These are phyloP conservation scores for Corythornis leucogaster DNA, from an alignment of 2,797 vertebrate species.

Conservation along the genomic window DNA sequence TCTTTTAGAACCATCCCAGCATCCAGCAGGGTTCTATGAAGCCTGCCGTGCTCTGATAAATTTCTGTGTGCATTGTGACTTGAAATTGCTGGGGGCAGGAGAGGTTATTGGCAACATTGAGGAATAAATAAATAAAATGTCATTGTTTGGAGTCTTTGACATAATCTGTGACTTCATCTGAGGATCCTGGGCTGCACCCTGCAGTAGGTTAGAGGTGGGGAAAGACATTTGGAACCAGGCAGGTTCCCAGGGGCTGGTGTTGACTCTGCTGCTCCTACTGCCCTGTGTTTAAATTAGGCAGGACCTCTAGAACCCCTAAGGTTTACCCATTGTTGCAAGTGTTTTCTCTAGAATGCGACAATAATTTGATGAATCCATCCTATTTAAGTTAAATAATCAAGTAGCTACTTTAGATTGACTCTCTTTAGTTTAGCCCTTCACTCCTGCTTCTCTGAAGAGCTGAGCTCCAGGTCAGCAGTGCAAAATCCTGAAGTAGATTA, in stretches of 20 bases:
- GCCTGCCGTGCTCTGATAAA: background rate
- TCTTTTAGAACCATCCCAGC: background rate
- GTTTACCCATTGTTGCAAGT: background rate
- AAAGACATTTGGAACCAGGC: background rate
- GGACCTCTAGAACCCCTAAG: background rate
- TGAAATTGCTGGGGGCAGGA: background rate
- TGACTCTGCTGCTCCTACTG: background rate
- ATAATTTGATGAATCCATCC: background rate
- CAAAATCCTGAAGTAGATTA: background rate
- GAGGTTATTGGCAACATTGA: background rate
- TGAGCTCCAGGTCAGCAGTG: background rate
- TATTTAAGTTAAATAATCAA: background rate
- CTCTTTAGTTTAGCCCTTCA: background rate
- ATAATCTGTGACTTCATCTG: background rate
- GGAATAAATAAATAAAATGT: no score
- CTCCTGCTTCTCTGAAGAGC: background rate
- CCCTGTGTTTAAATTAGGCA: background rate
- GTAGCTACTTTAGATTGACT: accelerated
- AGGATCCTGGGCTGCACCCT: no score
- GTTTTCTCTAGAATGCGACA: background rate
- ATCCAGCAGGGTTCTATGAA: background rate
- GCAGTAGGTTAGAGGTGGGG: no score
- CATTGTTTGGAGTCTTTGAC: background rate
- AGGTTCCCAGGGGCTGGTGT: background rate
- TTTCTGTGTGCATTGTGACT: background rate